Evolutionary conservation across 2,113 vertebrate genomes (phyloP), one percentile per base, ranked within the genome.

Genomic region (Sebastes schlegelii): DNA sequence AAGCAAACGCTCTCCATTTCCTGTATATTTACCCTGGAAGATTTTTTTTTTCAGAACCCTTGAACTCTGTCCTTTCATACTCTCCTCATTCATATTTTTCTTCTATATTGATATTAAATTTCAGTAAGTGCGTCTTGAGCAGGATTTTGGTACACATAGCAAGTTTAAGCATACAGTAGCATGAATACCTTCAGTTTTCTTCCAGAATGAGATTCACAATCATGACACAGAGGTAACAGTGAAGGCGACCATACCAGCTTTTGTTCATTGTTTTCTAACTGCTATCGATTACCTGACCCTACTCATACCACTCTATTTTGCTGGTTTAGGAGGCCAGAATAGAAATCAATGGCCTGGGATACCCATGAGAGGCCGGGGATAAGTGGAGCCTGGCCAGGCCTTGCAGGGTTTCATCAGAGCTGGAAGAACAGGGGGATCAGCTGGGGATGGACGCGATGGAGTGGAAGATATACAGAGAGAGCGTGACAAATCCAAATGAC

Each of bases 281-380:
- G 74, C 21, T 88, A 94, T 94, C 83, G 91, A 94, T 92, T 58
- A 51, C 10, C 51, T 75, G 87, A 87, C 80, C 86, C 66, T 26
- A 58, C 52, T 48, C 72, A 8, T 77, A 79, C 86, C 63, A 54
- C 79, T 91, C 85, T 84, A 74, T 90, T 85, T 80, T 65, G 86
- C 83, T 82, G 78, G 70, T 91, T 88, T 92, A 68, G 68, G 79
- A 71, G 55, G 81, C 75, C 74, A 79, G 75, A 60, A 52, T 88
- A 83, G 75, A 90, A 93, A 93, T 94, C 90, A 88, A 94, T 95
- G 76, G 49, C 4, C 79, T 74, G 43, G 70, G 85, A 89, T 82
- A 60, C 91, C 88, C 89, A 69, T 45, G 88, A 90, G 91, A 92
- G 86, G 60, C 74, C 42, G 3, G 77, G 88, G 85, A 82, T 83